phyloP scores from a whole-genome alignment of 2,113 vertebrate species.

The Pseudopodoces humilis region DNA sequence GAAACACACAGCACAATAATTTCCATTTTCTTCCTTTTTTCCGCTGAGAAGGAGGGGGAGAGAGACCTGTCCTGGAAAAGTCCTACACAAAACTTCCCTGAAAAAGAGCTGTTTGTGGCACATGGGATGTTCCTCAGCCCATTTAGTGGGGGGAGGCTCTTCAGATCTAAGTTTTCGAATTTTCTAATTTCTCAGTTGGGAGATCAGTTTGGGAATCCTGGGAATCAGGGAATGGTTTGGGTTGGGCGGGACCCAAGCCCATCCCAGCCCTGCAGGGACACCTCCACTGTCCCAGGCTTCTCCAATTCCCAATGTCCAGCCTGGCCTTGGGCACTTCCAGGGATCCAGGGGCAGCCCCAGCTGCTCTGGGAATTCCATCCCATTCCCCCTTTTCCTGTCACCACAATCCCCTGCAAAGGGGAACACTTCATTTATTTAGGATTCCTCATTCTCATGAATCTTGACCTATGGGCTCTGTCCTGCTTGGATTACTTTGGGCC shows the following conservation, averaged over 20 bases:
- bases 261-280: no score
- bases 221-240: neutral
- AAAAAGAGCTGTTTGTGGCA: neutral
- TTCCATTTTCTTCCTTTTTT: neutral
- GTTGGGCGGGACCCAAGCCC: neutral
- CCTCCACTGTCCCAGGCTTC: neutral
- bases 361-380: neutral
- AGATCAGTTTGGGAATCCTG: neutral
- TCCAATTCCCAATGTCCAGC: neutral
- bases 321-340: neutral
- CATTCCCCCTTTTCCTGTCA: neutral
- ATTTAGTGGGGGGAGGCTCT: neutral
- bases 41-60: neutral
- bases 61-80: neutral
- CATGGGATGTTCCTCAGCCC: neutral
- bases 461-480: neutral
- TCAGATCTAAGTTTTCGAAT: neutral
- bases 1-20: neutral
- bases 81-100: neutral
- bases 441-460: neutral
- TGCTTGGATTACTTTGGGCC: neutral
- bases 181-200: neutral
- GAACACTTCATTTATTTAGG: neutral
- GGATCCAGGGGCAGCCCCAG: neutral
- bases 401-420: rapidly evolving